Evolutionary conservation across 2,797 vertebrate genomes (phyloP), one percentile per base, ranked within the genome.

Genomic region (Galago senegalensis): DNA sequence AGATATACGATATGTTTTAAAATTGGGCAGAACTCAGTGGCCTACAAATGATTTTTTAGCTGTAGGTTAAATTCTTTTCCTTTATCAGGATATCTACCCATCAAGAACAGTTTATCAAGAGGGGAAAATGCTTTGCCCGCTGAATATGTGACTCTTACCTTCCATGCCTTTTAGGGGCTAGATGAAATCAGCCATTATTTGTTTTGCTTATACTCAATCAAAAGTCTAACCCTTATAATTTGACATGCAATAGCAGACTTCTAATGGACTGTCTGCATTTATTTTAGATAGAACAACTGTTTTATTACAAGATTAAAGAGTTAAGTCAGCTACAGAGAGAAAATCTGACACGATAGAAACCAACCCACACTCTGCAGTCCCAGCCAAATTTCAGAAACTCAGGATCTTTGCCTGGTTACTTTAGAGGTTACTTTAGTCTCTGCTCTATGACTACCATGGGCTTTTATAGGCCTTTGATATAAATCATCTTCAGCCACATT

Each of bases 381-480:
- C 46, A 40, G 37, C 17, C 9, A 17, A 46, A 31, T 40, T 83
- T 77, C 85, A 89, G 75, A 91, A 34, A 61, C 37, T 49, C 60
- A 3, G n/a, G 23, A 65, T 69, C 75, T 82, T 40, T 12, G 27
- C 49, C 53, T 49, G 8, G 4, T 53, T 53, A 53, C 49, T 2
- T 18, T 17, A 23, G 29, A 20, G 23, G 37, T 43, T 37, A 21
- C 86, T 77, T 77, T 67, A 6, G 31, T 88, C 67, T 58, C 18
- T 46, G 58, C 73, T 56, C 72, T 72, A 21, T n/a, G 67, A 92
- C 56, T 65, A 70, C 9, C 10, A 1, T 12, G 29, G 37, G 6
- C 69, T 63, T 85, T 81, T 40, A 60, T 60, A 53, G 37, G 63
- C 20, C 85, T 96, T 96, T 94, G 82, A 94, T 83, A 86, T 83